Evolutionary conservation across 2,113 vertebrate genomes (phyloP).

Genomic region (Antechinus flavipes): DNA sequence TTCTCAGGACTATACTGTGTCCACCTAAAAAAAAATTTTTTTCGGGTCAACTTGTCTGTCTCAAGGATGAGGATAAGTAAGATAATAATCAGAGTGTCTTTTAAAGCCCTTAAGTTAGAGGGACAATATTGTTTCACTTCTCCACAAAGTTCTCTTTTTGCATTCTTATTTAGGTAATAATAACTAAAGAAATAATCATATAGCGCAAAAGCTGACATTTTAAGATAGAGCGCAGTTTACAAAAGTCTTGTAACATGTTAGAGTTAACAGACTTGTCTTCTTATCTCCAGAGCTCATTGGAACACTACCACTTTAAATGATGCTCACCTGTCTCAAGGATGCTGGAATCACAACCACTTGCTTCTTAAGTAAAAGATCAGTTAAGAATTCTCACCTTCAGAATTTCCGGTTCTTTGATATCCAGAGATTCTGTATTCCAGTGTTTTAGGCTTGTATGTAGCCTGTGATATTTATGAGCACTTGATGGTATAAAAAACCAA

Average conservation of each 20-base stretch:
- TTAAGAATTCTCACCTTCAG: constrained; percentile 89
- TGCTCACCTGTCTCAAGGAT: neutral
- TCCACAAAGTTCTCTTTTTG: neutral
- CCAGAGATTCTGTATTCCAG: constrained; percentile 87
- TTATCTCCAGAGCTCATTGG: neutral
- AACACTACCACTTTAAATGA: neutral
- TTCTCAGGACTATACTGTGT: neutral
- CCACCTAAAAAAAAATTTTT: neutral
- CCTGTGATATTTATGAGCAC: constrained; percentile 79
- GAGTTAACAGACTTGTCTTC: neutral
- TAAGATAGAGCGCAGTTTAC: neutral
- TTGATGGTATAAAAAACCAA: constrained; percentile 92
- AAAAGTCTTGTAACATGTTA: neutral
- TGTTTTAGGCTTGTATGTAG: constrained; percentile 74
- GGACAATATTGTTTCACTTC: neutral
- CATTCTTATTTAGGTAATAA: neutral
- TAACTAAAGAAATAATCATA: neutral
- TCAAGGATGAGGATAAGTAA: neutral
- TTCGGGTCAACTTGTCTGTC: neutral
- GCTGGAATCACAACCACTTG: neutral
- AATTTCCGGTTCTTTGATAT: constrained; percentile 95
- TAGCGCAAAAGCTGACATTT: neutral
- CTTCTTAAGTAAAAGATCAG: neutral
- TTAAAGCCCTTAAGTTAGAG: neutral
- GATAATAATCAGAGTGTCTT: neutral